Base-by-base conservation (phyloP, 1,140 invertebrate genomes). In the Cotesia glomerata region DNA sequence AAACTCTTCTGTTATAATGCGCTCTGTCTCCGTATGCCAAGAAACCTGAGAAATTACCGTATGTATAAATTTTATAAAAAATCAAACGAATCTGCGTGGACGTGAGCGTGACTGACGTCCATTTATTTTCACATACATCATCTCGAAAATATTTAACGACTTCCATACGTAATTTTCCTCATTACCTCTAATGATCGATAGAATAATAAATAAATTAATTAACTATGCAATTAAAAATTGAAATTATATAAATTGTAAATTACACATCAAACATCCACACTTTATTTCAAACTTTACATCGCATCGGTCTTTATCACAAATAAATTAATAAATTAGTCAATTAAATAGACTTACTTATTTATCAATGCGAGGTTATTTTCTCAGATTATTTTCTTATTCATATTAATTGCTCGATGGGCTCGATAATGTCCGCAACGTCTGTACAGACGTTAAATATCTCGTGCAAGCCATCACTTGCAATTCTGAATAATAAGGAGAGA, bases 81-180 rank as follows among this genome's bases (percentile, higher is more conserved):
- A 45, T 49, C 45, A 45, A 65, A 65, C 63, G 34, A 62, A 36
- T 64, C 45, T 61, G 56, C 63, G 73, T 63, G 66, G 66, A 68
- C 66, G 66, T 58, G 66, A 68, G 63, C 39, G 63, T 65, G 63
- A 65, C 63, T 35, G 63, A 65, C 45, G 35, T 65, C 13, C 32
- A 65, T 65, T 36, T 65, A 65, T 49, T 49, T 65, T 49, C 45
- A 14, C 63, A 16, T 45, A 45, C 5, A 45, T 45, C 39, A 45
- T 7, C 5, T 45, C 7, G 11, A 45, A 45, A 39, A 45, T 9
- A 45, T 9, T 45, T 45, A 45, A 45, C 11, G 11, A 45, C 7
- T 65, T 39, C 14, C 45, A 65, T 65, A 16, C 9, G 56, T 58
- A 18, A 58, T 16, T 18, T 58, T 58, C 16, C 16, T 18, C 18